Evolutionary conservation across 2,888 invertebrate genomes (phyloP), one percentile per base, ranked within the genome.

Genomic region (Leptopilina myrica): DNA sequence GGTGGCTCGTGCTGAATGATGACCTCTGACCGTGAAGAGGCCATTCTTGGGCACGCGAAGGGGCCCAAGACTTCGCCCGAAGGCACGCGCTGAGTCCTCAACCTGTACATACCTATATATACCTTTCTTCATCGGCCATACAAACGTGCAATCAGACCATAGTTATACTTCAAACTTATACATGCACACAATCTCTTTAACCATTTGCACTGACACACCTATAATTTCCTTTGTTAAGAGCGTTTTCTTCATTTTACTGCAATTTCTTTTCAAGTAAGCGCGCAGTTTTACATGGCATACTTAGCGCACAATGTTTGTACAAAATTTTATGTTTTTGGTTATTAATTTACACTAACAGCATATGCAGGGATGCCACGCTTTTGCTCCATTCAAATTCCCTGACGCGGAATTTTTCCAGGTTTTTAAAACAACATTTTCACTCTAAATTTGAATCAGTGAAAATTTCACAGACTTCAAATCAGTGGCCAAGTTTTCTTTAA

Each of bases 1-100:
- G 89, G 87, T 90, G 90, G 90, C 91, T 91, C 91, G 91, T 91
- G 91, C 90, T 90, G 88, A 87, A 87, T 84, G 86, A 86, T 89
- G 91, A 91, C 91, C 91, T 91, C 88, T 91, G 91, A 91, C 91
- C 91, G 87, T 88, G 86, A 89, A 87, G 87, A 88, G 88, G 87
- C 87, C 88, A 88, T 87, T 86, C 86, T 84, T 84, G 88, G 90
- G 89, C 90, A 90, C 91, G 90, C 90, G 90, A 91, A 87, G 85
- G 83, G 82, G 87, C 87, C 88, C 87, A 86, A 85, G 84, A 85
- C 84, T 87, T 87, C 84, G 89, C 90, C 90, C 86, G 83, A 84
- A 89, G 91, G 90, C 90, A 91, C 91, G 91, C 90, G 91, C 89
- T 86, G 87, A 85, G 86, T 87, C 83, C 83, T 82, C 84, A 83